Conservation (phyloP, 2,113 vertebrate species). For the Tetraodon nigroviridis region DNA sequence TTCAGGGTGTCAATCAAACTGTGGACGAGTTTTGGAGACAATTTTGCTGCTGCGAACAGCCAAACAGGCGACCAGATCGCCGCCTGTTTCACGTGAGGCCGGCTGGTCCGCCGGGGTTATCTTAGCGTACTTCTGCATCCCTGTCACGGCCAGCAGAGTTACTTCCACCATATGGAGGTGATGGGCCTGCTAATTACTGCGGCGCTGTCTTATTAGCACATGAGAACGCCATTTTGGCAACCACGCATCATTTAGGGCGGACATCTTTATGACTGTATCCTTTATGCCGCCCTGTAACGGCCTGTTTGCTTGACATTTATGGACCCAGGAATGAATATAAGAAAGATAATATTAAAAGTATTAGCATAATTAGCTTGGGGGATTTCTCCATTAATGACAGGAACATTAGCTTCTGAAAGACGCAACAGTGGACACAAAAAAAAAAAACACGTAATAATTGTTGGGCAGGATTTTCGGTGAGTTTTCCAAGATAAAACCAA, state of each 20-base stretch:
- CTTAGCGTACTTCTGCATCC: conserved; percentile 39
- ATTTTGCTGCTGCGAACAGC: too few species aligned
- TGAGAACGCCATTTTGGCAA: conserved; percentile 53
- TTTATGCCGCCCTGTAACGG: conserved; percentile 41
- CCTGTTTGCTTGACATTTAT: conserved; percentile 42
- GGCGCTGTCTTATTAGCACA: conserved; percentile 59
- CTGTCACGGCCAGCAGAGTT: conserved; percentile 44
- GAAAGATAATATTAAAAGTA: conserved; percentile 12
- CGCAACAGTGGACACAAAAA: too few species aligned
- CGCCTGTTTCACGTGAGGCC: conserved; percentile 1
- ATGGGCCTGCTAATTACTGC: conserved; percentile 63
- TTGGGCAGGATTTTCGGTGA: too few species aligned
- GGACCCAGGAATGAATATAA: conserved; percentile 19
- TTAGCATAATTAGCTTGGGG: neutral
- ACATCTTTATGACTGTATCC: conserved; percentile 43
- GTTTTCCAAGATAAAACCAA: too few species aligned
- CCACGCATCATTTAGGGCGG: conserved; percentile 49
- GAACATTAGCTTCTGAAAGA: neutral
- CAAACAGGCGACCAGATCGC: too few species aligned
- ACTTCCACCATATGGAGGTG: conserved; percentile 55
- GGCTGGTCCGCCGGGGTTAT: conserved; percentile 51
- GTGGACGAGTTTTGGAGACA: conserved; percentile 20
- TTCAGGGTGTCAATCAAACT: conserved; percentile 37
- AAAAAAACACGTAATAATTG: too few species aligned
- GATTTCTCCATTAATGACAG: neutral